These are phyloP conservation scores for Masnerella sp. DNA, from an alignment of 2,888 invertebrate species.

Conservation along the genomic window DNA sequence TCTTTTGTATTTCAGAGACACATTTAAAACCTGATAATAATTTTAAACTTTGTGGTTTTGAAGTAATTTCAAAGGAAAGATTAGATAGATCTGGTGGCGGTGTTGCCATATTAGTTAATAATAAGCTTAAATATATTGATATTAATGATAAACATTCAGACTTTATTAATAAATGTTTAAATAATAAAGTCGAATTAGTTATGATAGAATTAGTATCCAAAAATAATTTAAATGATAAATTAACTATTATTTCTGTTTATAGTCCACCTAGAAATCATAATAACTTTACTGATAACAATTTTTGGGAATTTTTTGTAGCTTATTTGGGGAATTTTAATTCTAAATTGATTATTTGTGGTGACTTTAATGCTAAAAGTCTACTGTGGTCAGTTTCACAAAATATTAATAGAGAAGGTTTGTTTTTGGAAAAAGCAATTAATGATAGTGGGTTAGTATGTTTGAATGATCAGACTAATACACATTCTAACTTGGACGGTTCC, in stretches of 20 bases:
- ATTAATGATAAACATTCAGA: not conserved
- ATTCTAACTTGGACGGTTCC: constrained; percentile 9
- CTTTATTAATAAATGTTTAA: not conserved
- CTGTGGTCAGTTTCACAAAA: not conserved
- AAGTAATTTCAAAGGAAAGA: constrained; percentile 2
- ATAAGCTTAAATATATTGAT: constrained; percentile 5
- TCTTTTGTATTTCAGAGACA: not conserved
- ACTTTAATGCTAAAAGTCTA: not conserved
- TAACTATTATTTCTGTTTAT: constrained; percentile 8
- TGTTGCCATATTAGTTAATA: not conserved
- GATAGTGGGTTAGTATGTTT: not conserved
- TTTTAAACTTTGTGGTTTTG: constrained; percentile 1
- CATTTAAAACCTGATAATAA: not conserved
- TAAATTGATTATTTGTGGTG: not conserved
- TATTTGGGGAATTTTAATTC: not conserved
- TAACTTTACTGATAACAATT: not conserved
- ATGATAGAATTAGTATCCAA: not conserved
- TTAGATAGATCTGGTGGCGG: not conserved
- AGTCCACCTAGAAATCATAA: not conserved
- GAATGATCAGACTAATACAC: not conserved
- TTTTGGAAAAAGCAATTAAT: no score
- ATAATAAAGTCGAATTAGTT: constrained; percentile 20
- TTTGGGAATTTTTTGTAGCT: not conserved
- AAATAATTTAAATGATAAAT: not conserved
- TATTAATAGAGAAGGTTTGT: not conserved